Evolutionary conservation across 2,113 vertebrate species (phyloP).

Genomic region (Carassius carassius): DNA sequence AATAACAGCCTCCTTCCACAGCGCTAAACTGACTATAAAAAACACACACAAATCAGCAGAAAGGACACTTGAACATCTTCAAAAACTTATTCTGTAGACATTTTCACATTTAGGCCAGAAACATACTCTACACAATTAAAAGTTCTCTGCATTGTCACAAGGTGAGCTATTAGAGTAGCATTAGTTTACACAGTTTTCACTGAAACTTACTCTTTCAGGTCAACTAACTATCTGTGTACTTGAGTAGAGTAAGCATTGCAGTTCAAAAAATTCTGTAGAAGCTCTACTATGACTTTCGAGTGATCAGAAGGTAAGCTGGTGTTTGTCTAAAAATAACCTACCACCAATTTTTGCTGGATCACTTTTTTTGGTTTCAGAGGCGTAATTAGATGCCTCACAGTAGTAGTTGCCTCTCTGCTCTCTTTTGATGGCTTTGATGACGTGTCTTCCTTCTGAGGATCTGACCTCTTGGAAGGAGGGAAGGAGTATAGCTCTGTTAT

Average conservation of each 20-base stretch:
- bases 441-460: constrained; percentile 19
- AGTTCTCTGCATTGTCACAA: neutral
- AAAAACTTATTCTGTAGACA: neutral
- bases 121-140: neutral
- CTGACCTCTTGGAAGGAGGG: neutral
- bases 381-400: constrained; percentile 67
- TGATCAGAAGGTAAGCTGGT: neutral
- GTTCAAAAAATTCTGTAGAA: neutral
- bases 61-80: neutral
- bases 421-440: constrained; percentile 41
- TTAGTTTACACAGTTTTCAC: neutral
- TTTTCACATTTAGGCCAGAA: neutral
- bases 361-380: constrained; percentile 52
- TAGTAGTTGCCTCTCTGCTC: constrained; percentile 64
- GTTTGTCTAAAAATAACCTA: constrained; percentile 40
- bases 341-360: constrained; percentile 52
- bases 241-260: neutral
- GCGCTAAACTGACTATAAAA: constrained; percentile 69
- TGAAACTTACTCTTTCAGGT: neutral
- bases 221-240: neutral
- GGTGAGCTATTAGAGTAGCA: neutral
- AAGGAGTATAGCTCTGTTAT: fast-evolving
- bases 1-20: constrained; percentile 74
- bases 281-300: neutral
- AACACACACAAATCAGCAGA: constrained; percentile 24